Conservation (phyloP, 1,140 invertebrate genomes). For the Linepithema humile region DNA sequence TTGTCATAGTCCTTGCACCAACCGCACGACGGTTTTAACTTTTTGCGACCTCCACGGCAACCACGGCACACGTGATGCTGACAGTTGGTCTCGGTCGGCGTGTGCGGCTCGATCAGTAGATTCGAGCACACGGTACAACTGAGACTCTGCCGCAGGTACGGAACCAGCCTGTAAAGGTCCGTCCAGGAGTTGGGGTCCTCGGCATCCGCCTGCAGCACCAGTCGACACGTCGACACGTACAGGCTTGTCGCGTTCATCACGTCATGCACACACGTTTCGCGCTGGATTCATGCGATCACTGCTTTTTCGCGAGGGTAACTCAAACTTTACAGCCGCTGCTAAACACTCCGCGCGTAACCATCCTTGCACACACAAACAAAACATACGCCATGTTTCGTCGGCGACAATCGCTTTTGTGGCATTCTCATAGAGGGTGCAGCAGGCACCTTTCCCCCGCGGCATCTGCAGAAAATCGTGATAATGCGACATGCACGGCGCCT, state of each 20-base stretch:
- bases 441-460: not conserved
- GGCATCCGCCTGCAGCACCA: conserved; percentile 89
- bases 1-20: conserved; percentile 94
- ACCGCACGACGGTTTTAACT: conserved; percentile 92
- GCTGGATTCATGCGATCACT: too few species aligned
- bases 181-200: conserved; percentile 90
- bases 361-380: conserved; percentile 77
- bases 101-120: conserved; percentile 92
- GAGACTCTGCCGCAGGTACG: conserved; percentile 93
- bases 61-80: conserved; percentile 94
- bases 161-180: conserved; percentile 92
- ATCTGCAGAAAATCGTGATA: not conserved
- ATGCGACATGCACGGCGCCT: too few species aligned
- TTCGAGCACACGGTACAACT: conserved; percentile 95
- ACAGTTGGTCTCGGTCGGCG: conserved; percentile 92
- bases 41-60: conserved; percentile 93
- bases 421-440: not conserved
- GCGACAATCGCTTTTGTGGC: not conserved
- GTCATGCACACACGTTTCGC: conserved; percentile 6
- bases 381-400: conserved; percentile 77
- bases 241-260: conserved; percentile 93
- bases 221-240: conserved; percentile 92
- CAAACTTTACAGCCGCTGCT: conserved; percentile 40
- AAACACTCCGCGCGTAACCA: conserved; percentile 70
- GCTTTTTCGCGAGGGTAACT: too few species aligned